Base-by-base conservation (phyloP, 2,113 vertebrate genomes). In the Camelus bactrianus region DNA sequence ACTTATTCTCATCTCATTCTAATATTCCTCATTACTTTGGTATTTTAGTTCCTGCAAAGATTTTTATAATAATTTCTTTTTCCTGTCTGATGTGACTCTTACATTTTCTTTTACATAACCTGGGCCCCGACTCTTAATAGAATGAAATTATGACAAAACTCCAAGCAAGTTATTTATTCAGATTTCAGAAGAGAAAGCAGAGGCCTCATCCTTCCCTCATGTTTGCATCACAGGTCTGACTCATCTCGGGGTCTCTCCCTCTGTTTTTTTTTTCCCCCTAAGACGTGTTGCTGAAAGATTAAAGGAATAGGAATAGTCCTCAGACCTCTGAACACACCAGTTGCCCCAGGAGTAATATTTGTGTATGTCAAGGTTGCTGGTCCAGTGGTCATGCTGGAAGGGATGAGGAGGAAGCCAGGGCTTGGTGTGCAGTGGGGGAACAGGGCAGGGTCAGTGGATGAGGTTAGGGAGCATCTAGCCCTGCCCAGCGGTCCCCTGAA, bases 1-100 rank as follows among this genome's bases (percentile, higher is more conserved):
- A 65, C 73, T 98, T 97, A 97, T 82, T 98, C 92, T 97, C 35
- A 42, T 97, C 94, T 85, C 88, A 72, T 93, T 94, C 96, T 95
- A 93, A 72, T 90, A 95, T 97, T 93, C 90, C 89, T 77, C 22
- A 82, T 94, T 89, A 97, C 58, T 75, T 69, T 85, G 89, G 54
- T 93, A 79, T 94, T 95, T 95, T 81, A 79, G 92, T 97, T 92
- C 46, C 91, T 73, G 46, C 56, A 83, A 89, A 85, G 30, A 60
- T 82, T 15, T 94, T 90, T 94, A 90, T 87, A 93, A 83, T 79
- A 76, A 91, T 73, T 50, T 30, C 20, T 42, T 81, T 93, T 96
- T 79, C 80, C 83, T 86, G 67, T 92, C 12, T 52, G 8, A 79
- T 82, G 20, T 95, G 81, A 72, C 93, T 89, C 65, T 96, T 89